Percentiles rank a stretch among this genome's conserved stretches.
Evolutionary conservation across 2,888 invertebrate genomes (phyloP).

Genomic region (Cheilosia variabilis): DNA sequence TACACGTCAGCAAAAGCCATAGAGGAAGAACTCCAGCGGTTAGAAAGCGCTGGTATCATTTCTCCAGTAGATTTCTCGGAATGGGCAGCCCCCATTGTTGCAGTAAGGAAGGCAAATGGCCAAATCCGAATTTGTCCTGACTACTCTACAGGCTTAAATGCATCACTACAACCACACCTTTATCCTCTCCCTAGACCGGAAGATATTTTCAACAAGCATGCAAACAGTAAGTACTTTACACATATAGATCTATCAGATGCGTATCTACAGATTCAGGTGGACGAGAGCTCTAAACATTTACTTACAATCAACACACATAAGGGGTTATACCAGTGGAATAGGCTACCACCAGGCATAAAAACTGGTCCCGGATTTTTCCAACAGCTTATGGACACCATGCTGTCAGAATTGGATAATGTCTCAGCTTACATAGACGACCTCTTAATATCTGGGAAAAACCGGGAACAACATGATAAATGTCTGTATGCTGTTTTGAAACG

Average conservation of each 20-base stretch:
- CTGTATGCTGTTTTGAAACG: slow-evolving; percentile 7
- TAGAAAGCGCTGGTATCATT: slow-evolving; percentile 65
- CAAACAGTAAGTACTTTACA: slow-evolving; percentile 5
- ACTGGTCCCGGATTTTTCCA: slow-evolving; percentile 40
- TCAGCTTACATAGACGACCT: too few relatives aligned
- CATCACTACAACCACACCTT: slow-evolving; percentile 12
- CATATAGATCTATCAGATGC: slow-evolving; percentile 41
- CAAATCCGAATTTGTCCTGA: slow-evolving; percentile 72
- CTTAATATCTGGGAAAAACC: too few relatives aligned
- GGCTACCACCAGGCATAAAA: slow-evolving; percentile 29
- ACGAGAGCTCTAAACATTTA: slow-evolving; percentile 6
- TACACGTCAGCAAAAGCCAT: slow-evolving; percentile 17
- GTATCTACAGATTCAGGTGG: slow-evolving; percentile 40
- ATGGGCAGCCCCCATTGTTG: slow-evolving; percentile 35
- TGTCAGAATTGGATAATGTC: too few relatives aligned
- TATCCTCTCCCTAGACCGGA: slow-evolving; percentile 31
- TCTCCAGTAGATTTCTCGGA: slow-evolving; percentile 45
- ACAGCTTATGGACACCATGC: too few relatives aligned
- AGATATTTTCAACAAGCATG: slow-evolving; percentile 27
- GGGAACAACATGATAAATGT: too few relatives aligned
- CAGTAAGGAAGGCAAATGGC: slow-evolving; percentile 51
- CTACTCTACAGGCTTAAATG: slow-evolving; percentile 55
- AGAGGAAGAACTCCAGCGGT: slow-evolving; percentile 30
- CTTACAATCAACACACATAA: slow-evolving; percentile 41
- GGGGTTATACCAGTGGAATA: slow-evolving; percentile 13